Evolutionary conservation across 2,797 vertebrate genomes (phyloP).

Genomic region (Eulemur coronatus): DNA sequence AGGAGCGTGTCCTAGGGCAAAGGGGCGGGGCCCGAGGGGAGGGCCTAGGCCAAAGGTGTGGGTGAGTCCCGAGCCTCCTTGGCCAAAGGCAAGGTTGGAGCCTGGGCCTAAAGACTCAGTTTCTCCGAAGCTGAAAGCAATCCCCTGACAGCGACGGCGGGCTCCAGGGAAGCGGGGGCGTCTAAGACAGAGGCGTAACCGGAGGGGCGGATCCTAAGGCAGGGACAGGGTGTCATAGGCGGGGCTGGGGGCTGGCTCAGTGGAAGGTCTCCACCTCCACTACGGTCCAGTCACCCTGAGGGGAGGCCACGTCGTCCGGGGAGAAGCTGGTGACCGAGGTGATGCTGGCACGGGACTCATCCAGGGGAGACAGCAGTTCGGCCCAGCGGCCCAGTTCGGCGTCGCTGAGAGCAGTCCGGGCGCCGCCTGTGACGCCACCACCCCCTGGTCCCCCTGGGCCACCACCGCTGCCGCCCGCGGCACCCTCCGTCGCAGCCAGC

Average conservation of each 20-base stretch:
- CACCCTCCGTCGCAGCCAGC: conserved; percentile 84
- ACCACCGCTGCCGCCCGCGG: conserved; percentile 81
- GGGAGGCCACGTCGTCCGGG: conserved; percentile 86
- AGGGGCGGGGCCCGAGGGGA: neutral
- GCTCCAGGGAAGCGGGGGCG: neutral
- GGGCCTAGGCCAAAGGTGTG: neutral
- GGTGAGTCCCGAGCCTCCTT: neutral
- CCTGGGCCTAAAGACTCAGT: neutral
- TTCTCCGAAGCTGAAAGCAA: neutral
- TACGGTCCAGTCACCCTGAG: conserved; percentile 93
- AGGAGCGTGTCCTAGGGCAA: neutral
- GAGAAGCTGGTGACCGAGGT: conserved; percentile 94
- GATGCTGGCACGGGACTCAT: conserved; percentile 89
- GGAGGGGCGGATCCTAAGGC: neutral
- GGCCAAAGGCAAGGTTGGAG: neutral
- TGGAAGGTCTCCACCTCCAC: conserved; percentile 95
- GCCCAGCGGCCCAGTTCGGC: conserved; percentile 92
- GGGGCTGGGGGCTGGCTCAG: conserved; percentile 74
- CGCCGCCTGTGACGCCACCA: conserved; percentile 75
- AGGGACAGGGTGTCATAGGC: neutral
- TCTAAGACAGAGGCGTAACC: neutral
- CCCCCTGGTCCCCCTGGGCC: conserved; percentile 38
- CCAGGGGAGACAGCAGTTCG: conserved; percentile 88
- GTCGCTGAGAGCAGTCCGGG: conserved; percentile 83
- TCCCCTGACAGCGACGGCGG: neutral